A percentile compares a stretch with the other conserved stretches of the same genome.
Conservation (phyloP, 2,888 invertebrate genomes). For the Cybosia mesomella region DNA sequence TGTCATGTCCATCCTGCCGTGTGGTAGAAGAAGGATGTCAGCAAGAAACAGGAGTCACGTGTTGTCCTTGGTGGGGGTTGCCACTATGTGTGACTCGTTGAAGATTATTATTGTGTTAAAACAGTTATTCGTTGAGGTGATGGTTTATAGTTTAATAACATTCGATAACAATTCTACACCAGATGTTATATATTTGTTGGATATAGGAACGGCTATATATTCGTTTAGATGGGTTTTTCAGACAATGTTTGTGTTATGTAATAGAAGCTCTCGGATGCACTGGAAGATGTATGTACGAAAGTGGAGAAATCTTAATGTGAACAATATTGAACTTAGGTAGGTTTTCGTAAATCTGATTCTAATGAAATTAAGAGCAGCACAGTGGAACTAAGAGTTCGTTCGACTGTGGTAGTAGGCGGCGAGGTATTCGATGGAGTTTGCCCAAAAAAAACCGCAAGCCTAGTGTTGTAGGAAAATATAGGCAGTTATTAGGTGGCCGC, state of each 20-base stretch:
- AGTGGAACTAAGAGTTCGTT: no score
- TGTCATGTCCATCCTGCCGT: background rate
- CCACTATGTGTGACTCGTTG: conserved; percentile 4
- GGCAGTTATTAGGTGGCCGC: no score
- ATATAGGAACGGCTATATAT: background rate
- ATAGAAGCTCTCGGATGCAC: background rate
- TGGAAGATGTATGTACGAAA: background rate
- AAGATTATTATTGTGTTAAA: conserved; percentile 3
- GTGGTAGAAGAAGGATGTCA: background rate
- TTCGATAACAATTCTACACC: no score
- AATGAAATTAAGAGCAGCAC: no score
- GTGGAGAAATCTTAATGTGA: background rate
- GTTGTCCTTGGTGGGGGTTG: conserved; percentile 1
- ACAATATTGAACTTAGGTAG: background rate
- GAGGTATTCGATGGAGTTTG: no score
- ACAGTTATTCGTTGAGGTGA: background rate
- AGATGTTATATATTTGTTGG: background rate
- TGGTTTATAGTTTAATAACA: background rate
- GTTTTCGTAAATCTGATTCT: no score
- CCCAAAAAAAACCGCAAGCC: no score
- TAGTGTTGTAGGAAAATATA: no score
- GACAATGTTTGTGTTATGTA: background rate
- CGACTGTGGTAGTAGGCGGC: no score
- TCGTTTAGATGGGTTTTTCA: conserved; percentile 6
- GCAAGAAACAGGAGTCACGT: background rate